Conservation (phyloP, 2,888 invertebrate species). For the Embidobia sp. region DNA sequence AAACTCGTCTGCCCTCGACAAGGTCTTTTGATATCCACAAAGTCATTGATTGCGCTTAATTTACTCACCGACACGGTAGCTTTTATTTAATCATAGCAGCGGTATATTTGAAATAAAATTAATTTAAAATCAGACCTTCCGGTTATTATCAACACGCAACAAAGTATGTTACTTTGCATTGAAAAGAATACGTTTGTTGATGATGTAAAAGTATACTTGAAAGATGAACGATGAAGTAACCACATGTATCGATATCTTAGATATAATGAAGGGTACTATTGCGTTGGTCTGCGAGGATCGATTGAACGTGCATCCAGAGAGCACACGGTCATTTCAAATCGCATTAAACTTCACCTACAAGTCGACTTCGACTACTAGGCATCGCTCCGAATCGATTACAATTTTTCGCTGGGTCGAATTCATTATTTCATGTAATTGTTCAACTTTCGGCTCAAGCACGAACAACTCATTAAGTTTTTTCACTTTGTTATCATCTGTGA, state of each 20-base stretch:
- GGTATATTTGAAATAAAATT: background rate
- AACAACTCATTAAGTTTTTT: constrained; percentile 5
- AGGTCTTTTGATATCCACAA: too few relatives aligned
- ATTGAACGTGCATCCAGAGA: constrained; percentile 44
- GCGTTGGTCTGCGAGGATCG: constrained; percentile 50
- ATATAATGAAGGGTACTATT: constrained; percentile 49
- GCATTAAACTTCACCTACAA: constrained; percentile 60
- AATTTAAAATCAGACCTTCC: background rate
- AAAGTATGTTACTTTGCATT: background rate
- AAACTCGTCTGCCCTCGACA: too few relatives aligned
- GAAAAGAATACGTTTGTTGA: constrained; percentile 29
- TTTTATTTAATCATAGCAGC: background rate
- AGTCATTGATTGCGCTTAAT: too few relatives aligned
- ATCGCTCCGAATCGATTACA: constrained; percentile 35
- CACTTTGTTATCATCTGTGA: background rate
- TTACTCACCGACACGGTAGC: too few relatives aligned
- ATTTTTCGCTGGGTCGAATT: constrained; percentile 15
- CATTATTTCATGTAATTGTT: constrained; percentile 29
- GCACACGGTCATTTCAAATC: constrained; percentile 56
- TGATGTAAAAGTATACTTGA: constrained; percentile 30
- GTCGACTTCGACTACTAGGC: constrained; percentile 22
- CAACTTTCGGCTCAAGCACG: constrained; percentile 11
- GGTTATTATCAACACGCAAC: background rate
- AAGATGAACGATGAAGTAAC: constrained; percentile 45
- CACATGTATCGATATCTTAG: constrained; percentile 49